Evolutionary conservation across 1,140 invertebrate species (phyloP), one percentile per base, ranked within the genome.

Genomic region (Drosophila oshimai): DNA sequence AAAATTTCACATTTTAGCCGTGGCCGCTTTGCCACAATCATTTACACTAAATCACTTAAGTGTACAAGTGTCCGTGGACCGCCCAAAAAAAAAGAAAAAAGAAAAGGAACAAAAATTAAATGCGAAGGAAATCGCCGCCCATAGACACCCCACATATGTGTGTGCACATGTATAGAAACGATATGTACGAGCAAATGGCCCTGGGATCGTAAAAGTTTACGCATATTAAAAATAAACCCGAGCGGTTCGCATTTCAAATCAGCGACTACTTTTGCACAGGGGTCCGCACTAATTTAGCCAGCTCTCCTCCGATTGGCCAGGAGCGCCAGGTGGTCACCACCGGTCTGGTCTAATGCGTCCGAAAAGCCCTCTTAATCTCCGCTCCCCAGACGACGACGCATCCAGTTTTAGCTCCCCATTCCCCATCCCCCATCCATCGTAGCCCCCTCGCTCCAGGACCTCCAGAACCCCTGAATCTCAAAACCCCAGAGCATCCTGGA

Each of bases 1-100:
- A 50, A 51, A 36, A 71, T 71, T 53, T 64, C 60, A 33, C 42
- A 54, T 45, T 61, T 64, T 41, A 34, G 61, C 42, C 34, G 37
- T 9, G 18, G 13, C 45, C 34, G 20, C 61, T 68, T 79, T 75
- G 80, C 75, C 79, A 86, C 79, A 84, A 84, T 84, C 79, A 86
- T 84, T 84, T 84, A 84, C 79, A 84, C 79, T 84, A 84, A 84
- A 86, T 84, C 79, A 84, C 79, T 84, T 83, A 83, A 78, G 74
- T 83, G 80, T 74, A 86, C 79, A 84, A 86, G 79, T 80, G 79
- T 84, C 65, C 47, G 47, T 5, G 73, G 17, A 62, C 22, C 53
- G 77, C 53, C 77, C 74, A 65, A 72, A 71, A 69, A 69, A 42
- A 5, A 31, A 20, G 5, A 22, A 41, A 2, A 4, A 10, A 15